phyloP scores from a whole-genome alignment of 2,797 vertebrate species.

The Arrhamphus sclerolepis region DNA sequence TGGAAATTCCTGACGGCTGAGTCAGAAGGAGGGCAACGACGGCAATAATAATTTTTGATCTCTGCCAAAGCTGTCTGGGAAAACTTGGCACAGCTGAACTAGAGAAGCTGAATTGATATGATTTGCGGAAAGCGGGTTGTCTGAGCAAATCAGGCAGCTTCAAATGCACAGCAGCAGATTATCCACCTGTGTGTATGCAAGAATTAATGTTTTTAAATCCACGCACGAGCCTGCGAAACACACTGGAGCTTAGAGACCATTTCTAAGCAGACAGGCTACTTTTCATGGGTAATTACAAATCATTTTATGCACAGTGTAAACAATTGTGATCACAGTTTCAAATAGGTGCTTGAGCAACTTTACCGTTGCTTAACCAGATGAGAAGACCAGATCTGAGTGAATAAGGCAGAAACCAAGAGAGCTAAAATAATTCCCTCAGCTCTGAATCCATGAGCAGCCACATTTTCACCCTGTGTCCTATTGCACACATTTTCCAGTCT shows the following conservation, averaged over 20 bases:
- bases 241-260: background rate
- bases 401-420: background rate
- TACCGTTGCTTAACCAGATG: background rate
- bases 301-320: background rate
- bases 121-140: constrained; percentile 16
- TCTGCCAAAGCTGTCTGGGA: background rate
- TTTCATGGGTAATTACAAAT: constrained; percentile 3
- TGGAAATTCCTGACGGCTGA: background rate
- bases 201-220: constrained; percentile 26
- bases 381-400: background rate
- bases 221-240: constrained; percentile 2
- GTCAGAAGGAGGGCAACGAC: constrained; percentile 4
- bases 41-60: background rate
- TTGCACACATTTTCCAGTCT: too few species aligned
- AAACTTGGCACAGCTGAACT: background rate
- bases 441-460: background rate
- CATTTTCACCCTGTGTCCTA: too few species aligned
- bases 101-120: background rate
- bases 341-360: background rate
- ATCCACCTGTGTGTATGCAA: constrained; percentile 6
- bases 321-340: background rate
- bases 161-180: constrained; percentile 34
- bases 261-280: constrained; percentile 1
- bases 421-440: background rate
- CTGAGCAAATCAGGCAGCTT: constrained; percentile 16